A percentile compares a stretch with the other conserved stretches of the same genome.
Conservation (phyloP, 1,140 invertebrate genomes). For the Caerostris darwini region DNA sequence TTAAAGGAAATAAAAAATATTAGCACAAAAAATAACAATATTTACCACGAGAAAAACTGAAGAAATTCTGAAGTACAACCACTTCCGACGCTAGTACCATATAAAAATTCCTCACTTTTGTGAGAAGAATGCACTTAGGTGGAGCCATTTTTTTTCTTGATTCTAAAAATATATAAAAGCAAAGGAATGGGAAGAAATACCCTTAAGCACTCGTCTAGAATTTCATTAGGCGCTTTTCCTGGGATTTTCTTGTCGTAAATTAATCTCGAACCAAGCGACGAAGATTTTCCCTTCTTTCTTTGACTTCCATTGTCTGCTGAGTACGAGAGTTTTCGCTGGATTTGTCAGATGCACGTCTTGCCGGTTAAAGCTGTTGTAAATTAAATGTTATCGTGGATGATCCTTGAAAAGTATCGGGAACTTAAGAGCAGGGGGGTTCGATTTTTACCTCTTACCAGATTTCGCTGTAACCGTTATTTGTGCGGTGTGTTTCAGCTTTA, state of each 20-base stretch:
- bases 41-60: background rate
- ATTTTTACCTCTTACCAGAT: background rate
- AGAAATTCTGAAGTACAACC: background rate
- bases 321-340: background rate
- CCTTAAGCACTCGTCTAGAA: background rate
- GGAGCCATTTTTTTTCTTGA: background rate
- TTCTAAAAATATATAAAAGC: background rate
- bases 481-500: background rate
- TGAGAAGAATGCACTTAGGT: background rate
- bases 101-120: background rate
- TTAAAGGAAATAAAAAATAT: too few relatives aligned
- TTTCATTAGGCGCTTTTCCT: slow-evolving; percentile 38
- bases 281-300: background rate
- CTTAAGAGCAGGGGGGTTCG: background rate
- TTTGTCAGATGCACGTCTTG: background rate
- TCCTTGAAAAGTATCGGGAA: background rate
- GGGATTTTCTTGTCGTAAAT: slow-evolving; percentile 36
- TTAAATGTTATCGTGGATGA: background rate
- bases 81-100: background rate
- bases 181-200: slow-evolving; percentile 20
- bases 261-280: background rate
- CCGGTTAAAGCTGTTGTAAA: background rate
- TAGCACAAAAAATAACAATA: background rate
- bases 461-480: background rate
- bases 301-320: background rate